phyloP scores from a whole-genome alignment of 2,113 vertebrate genomes.

The Chunga burmeisteri region DNA sequence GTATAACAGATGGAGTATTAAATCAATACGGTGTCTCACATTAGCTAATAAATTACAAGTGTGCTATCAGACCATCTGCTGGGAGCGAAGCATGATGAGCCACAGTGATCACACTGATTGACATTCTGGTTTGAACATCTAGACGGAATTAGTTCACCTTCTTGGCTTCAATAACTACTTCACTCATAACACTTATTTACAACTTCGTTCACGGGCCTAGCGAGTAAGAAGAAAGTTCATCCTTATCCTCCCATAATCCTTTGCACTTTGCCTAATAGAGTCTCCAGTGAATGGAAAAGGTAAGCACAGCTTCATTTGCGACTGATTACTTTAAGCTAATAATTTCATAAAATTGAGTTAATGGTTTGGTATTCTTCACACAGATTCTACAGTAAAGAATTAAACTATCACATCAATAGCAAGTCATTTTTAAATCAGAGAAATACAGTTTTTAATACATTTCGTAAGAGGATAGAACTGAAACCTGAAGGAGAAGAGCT shows the following conservation, averaged over 20 bases:
- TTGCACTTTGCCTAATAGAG: not conserved
- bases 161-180: not conserved
- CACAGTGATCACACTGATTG: not conserved
- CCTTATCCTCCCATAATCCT: not conserved
- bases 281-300: not conserved
- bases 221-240: not conserved
- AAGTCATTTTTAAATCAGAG: not conserved
- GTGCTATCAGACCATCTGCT: not conserved
- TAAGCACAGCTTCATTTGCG: accelerated
- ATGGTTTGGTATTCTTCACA: not conserved
- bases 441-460: not conserved
- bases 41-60: not conserved
- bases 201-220: not conserved
- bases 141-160: not conserved
- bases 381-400: not conserved
- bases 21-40: not conserved
- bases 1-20: not conserved
- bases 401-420: not conserved
- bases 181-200: not conserved
- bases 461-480: not conserved
- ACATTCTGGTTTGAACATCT: not conserved
- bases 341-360: not conserved
- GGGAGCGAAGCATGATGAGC: not conserved
- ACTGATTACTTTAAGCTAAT: not conserved
- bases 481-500: not conserved